Evolutionary conservation across 2,113 vertebrate species (phyloP).

Genomic region (Micromys minutus): DNA sequence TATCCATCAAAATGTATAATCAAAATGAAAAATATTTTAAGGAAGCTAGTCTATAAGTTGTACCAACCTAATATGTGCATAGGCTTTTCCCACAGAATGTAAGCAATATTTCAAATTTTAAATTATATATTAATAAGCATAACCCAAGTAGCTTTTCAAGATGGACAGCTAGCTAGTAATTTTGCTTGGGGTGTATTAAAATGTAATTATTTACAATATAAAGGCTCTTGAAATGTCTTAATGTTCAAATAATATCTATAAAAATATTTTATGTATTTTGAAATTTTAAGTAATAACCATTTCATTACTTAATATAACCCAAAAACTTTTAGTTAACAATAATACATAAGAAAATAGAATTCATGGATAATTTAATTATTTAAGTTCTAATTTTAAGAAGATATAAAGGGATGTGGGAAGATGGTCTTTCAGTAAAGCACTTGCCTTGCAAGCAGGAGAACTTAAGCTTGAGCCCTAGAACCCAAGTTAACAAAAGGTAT

Average conservation of each 20-base stretch:
- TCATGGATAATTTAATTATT: background rate
- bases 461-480: background rate
- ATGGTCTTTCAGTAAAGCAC: background rate
- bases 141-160: background rate
- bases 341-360: conserved; percentile 9
- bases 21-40: conserved; percentile 28
- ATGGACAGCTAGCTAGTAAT: background rate
- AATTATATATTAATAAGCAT: conserved; percentile 38
- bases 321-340: background rate
- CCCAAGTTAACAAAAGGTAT: background rate
- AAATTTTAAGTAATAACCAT: background rate
- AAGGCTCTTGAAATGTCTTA: conserved; percentile 25
- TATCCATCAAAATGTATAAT: background rate
- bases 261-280: background rate
- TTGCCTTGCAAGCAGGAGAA: background rate
- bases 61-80: background rate
- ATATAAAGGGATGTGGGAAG: background rate
- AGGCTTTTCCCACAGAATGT: background rate
- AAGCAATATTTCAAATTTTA: conserved; percentile 42
- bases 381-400: conserved; percentile 2
- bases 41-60: conserved; percentile 20
- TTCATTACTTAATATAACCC: background rate
- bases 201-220: conserved; percentile 23
- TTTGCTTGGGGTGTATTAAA: conserved; percentile 30
- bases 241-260: background rate